Evolutionary conservation across 2,797 vertebrate species (phyloP).

Genomic region (Chromobotia macracanthus): DNA sequence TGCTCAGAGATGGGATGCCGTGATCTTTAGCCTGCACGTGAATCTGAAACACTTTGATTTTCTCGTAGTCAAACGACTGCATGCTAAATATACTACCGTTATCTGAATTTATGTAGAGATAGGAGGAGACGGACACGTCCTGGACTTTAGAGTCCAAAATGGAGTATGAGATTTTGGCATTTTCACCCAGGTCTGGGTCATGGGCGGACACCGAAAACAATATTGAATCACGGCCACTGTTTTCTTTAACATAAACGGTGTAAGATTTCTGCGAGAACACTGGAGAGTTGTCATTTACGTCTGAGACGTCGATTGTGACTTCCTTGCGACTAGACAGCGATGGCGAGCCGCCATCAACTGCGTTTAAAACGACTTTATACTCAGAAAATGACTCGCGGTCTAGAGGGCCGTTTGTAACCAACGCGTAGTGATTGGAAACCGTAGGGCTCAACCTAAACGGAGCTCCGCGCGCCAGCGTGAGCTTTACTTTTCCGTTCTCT

Average conservation of each 20-base stretch:
- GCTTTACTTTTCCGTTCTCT: slow-evolving; percentile 73
- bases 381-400: slow-evolving; percentile 70
- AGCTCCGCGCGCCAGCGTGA: slow-evolving; percentile 62
- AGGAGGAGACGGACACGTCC: too few relatives aligned
- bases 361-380: slow-evolving; percentile 71
- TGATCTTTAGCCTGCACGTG: slow-evolving; percentile 73
- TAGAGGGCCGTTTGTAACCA: slow-evolving; percentile 70
- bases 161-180: slow-evolving; percentile 78
- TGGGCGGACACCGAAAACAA: slow-evolving; percentile 77
- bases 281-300: slow-evolving; percentile 84
- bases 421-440: slow-evolving; percentile 72
- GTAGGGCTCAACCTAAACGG: slow-evolving; percentile 73
- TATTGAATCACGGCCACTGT: slow-evolving; percentile 73
- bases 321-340: slow-evolving; percentile 70
- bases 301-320: slow-evolving; percentile 71
- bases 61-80: slow-evolving; percentile 79
- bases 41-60: slow-evolving; percentile 74
- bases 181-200: slow-evolving; percentile 77
- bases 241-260: slow-evolving; percentile 79
- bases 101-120: slow-evolving; percentile 79
- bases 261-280: slow-evolving; percentile 75
- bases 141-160: slow-evolving; percentile 71
- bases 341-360: slow-evolving; percentile 73
- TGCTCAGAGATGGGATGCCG: slow-evolving; percentile 70
- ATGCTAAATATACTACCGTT: slow-evolving; percentile 83